These are phyloP conservation scores for Chionomys nivalis DNA, from an alignment of 2,113 vertebrate genomes.

Conservation along the genomic window DNA sequence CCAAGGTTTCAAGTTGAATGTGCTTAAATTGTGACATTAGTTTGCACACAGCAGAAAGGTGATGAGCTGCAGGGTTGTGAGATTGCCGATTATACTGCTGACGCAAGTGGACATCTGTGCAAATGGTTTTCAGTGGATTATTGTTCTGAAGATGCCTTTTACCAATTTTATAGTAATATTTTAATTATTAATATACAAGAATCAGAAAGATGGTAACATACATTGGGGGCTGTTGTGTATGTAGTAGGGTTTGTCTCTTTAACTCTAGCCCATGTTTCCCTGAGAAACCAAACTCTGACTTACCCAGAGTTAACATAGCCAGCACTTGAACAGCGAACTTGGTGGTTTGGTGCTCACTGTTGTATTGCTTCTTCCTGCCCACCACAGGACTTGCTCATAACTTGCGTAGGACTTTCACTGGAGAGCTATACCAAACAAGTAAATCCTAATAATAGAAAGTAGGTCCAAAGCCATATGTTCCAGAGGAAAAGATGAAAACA, in stretches of 20 bases:
- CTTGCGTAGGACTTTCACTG: neutral
- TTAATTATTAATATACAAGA: neutral
- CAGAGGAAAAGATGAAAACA: slow-evolving; percentile 19
- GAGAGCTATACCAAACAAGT: neutral
- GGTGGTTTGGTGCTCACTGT: neutral
- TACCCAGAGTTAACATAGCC: slow-evolving; percentile 1
- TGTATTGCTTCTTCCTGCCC: neutral
- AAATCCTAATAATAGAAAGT: slow-evolving; percentile 12
- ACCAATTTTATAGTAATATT: slow-evolving; percentile 38
- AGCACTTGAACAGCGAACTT: slow-evolving; percentile 37
- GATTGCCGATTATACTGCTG: slow-evolving; percentile 44
- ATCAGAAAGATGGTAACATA: slow-evolving; percentile 38
- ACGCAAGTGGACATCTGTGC: slow-evolving; percentile 57
- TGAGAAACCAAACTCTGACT: slow-evolving; percentile 41
- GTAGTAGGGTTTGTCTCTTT: slow-evolving; percentile 49
- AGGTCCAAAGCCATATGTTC: neutral
- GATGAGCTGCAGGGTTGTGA: slow-evolving; percentile 77
- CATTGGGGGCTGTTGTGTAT: neutral
- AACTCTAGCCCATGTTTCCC: slow-evolving; percentile 35
- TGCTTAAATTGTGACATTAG: slow-evolving; percentile 79
- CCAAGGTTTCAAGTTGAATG: slow-evolving; percentile 76
- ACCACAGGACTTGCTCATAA: neutral
- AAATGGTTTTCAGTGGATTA: slow-evolving; percentile 16
- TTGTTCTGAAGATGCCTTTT: slow-evolving; percentile 53
- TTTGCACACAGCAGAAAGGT: slow-evolving; percentile 71